These are phyloP conservation scores for Orthosia cruda DNA, from an alignment of 2,888 invertebrate species.

Conservation along the genomic window DNA sequence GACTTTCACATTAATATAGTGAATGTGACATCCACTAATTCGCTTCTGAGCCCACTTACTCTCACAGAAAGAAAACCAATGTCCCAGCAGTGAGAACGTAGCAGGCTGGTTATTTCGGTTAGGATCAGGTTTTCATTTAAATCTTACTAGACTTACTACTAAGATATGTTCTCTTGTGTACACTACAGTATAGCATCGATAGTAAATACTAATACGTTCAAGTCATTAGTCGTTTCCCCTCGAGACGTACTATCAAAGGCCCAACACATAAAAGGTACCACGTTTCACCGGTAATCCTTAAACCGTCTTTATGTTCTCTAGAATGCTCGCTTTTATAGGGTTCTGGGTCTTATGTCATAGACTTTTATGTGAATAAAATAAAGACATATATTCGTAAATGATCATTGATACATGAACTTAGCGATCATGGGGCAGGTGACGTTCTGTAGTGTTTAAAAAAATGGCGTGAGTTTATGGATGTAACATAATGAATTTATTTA, in stretches of 20 bases:
- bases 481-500: no score
- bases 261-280: slow-evolving; percentile 24
- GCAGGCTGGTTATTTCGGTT: no score
- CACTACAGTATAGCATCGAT: background rate
- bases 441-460: no score
- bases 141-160: no score
- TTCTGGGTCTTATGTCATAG: background rate
- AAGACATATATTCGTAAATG: background rate
- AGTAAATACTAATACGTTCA: slow-evolving; percentile 30
- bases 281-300: slow-evolving; percentile 28
- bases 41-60: no score
- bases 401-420: no score
- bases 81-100: no score
- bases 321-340: background rate
- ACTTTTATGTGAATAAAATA: background rate
- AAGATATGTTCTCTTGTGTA: background rate
- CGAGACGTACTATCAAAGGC: slow-evolving; percentile 31
- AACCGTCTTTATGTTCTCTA: slow-evolving; percentile 5
- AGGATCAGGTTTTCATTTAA: background rate
- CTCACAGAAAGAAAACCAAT: no score
- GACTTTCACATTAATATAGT: no score
- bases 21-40: no score
- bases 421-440: no score
- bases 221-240: slow-evolving; percentile 41
- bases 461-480: no score